Evolutionary conservation across 2,113 vertebrate genomes (phyloP).

Genomic region (Sander vitreus): DNA sequence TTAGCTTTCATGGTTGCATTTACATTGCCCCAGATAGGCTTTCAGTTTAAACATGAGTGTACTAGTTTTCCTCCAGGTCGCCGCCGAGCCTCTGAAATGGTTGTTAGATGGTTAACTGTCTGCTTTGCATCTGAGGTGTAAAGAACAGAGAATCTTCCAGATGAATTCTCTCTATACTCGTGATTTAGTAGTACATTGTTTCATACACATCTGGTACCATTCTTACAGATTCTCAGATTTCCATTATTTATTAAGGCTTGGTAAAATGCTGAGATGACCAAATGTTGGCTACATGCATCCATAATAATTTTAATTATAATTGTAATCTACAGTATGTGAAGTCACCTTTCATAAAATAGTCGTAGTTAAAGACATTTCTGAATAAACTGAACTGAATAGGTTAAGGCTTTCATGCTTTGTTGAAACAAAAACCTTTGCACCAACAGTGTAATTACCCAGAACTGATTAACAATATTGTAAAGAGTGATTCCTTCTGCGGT

Average conservation of each 20-base stretch:
- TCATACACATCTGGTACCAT: background rate
- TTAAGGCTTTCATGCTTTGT: background rate
- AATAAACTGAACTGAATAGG: background rate
- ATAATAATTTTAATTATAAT: background rate
- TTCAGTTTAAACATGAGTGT: background rate
- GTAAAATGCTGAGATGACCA: background rate
- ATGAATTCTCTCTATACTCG: background rate
- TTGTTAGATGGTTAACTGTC: background rate
- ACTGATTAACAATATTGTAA: background rate
- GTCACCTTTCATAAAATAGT: background rate
- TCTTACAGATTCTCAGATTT: background rate
- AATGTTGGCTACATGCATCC: background rate
- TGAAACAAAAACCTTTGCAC: background rate
- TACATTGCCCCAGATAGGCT: background rate
- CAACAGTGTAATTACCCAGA: background rate
- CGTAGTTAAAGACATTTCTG: background rate
- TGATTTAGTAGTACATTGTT: background rate
- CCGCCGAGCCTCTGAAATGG: background rate
- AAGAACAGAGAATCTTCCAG: no score
- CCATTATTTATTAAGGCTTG: background rate
- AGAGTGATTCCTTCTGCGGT: background rate
- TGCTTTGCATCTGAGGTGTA: conserved; percentile 6
- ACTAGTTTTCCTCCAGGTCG: background rate
- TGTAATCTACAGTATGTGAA: background rate
- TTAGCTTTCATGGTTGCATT: background rate